Evolutionary conservation across 1,140 invertebrate species (phyloP), one percentile per base, ranked within the genome.

Genomic region (Glossosoma conforme): DNA sequence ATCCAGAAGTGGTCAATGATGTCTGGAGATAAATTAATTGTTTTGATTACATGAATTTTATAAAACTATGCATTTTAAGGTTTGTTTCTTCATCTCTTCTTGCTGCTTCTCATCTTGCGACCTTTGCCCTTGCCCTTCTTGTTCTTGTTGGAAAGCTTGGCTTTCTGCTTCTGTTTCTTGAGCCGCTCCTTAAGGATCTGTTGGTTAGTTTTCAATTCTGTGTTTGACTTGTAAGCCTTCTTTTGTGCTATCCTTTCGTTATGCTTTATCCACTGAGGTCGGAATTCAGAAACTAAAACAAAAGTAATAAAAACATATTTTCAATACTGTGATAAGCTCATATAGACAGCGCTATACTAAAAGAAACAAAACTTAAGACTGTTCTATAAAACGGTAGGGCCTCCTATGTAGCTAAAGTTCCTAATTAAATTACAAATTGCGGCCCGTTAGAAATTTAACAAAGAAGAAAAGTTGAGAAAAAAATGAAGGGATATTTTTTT

Each of bases 231-330:
- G 1, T 63, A 15, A 22, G 53, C 58, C 30, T 70, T 68, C 57
- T 68, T 68, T 56, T 67, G 67, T 11, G 67, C 62, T 2, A 72
- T 49, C 3, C 69, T 62, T 40, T 75, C 72, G 59, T 73, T 74
- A 57, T 75, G 69, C 41, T 72, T 74, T 58, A 73, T 64, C 72
- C 72, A 75, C 52, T 67, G 67, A 1, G 72, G 72, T 35, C 72
- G 66, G 62, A 75, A 75, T 37, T 75, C 72, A 0, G 71, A 74
- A 5, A 60, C 72, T 74, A 61, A 10, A 54, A 57, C 38, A 37
- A 40, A 22, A 44, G n/a, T n/a, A n/a, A n/a, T n/a, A n/a, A 38
- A 40, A 6, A 14, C 14, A 18, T 37, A 37, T 37, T 37, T 37
- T 8, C 35, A 37, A 13, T 8, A 37, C n/a, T n/a, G n/a, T n/a